Base-by-base conservation (phyloP, 2,113 vertebrate genomes). In the Sylvia atricapilla region DNA sequence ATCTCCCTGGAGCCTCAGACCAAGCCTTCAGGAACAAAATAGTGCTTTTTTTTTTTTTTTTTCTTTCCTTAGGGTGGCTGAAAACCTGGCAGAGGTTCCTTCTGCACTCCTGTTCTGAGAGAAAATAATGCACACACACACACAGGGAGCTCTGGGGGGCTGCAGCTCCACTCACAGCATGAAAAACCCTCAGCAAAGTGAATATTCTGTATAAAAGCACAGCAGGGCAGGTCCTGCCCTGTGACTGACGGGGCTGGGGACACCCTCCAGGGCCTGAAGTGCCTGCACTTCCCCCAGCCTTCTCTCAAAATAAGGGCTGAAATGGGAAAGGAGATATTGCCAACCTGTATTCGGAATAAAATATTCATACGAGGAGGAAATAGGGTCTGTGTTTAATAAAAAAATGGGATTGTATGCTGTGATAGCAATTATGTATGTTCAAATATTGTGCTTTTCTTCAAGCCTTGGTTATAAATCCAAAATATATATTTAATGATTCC, bases 401-500 rank as follows among this genome's bases (percentile, higher is more conserved):
- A 95, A 95, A 95, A 95, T 93, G 87, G 89, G 76, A 87, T 91
- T 58, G 5, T 77, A 24, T 4, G 22, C 56, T 83, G 58, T 87
- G 76, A 59, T 91, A 86, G 91, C 79, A 85, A 80, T 93, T 46
- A 62, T 14, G 37, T 87, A 79, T 0, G 0, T 93, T 96, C 94
- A 94, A 81, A 96, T 97, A 97, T 96, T 97, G 95, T 86, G 76
- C 88, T 91, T 95, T 95, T 82, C 56, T 14, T 97, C 93, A 90
- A 76, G 60, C 95, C 84, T 92, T 86, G 86, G 87, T 85, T 94
- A 79, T 67, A 95, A 95, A 81, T 89, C 92, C 88, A 84, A 97
- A 96, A 98, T 97, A 86, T 97, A 97, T 97, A 97, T 98, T 98
- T 97, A 96, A 98, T 97, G 95, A 90, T 88, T 55, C 55, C 46